A percentile compares a stretch with the other conserved stretches of the same genome.
Conservation (phyloP, 1,140 invertebrate genomes). For the Batillaria attramentaria region DNA sequence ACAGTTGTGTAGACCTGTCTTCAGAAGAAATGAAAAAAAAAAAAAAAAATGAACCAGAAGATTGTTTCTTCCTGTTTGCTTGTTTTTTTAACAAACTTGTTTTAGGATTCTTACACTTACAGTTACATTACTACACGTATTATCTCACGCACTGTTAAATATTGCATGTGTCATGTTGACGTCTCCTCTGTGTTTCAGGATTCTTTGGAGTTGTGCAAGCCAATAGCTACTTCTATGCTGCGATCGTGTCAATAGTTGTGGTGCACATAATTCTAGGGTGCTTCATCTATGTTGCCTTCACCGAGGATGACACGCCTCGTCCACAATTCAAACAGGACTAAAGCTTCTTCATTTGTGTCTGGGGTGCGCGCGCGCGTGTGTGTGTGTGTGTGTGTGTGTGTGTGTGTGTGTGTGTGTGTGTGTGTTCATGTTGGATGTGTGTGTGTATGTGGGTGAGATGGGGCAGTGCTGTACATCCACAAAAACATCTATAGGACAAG, state of each 20-base stretch:
- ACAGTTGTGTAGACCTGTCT: too few species aligned
- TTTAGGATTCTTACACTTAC: too few species aligned
- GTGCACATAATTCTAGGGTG: slow-evolving; percentile 84
- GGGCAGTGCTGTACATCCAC: background rate
- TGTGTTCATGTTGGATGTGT: too few species aligned
- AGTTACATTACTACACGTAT: too few species aligned
- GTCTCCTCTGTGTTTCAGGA: slow-evolving; percentile 66
- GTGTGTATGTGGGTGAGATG: too few species aligned
- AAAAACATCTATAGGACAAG: background rate
- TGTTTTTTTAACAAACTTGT: too few species aligned
- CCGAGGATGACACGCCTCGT: slow-evolving; percentile 73
- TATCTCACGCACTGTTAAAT: background rate
- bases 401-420: background rate
- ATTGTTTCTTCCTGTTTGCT: too few species aligned
- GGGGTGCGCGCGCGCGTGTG: too few species aligned
- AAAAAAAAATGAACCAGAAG: too few species aligned
- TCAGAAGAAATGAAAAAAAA: too few species aligned
- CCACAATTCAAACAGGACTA: slow-evolving; percentile 53
- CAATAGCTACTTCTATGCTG: slow-evolving; percentile 80
- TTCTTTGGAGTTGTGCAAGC: slow-evolving; percentile 75
- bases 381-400: too few species aligned
- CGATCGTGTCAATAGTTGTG: slow-evolving; percentile 81
- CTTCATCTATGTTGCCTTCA: slow-evolving; percentile 85
- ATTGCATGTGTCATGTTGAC: background rate
- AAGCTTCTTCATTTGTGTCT: background rate